Percentiles rank a stretch among this genome's conserved stretches.
Evolutionary conservation across 2,888 invertebrate species (phyloP).

Genomic region (Xestoiulus laeticollis): DNA sequence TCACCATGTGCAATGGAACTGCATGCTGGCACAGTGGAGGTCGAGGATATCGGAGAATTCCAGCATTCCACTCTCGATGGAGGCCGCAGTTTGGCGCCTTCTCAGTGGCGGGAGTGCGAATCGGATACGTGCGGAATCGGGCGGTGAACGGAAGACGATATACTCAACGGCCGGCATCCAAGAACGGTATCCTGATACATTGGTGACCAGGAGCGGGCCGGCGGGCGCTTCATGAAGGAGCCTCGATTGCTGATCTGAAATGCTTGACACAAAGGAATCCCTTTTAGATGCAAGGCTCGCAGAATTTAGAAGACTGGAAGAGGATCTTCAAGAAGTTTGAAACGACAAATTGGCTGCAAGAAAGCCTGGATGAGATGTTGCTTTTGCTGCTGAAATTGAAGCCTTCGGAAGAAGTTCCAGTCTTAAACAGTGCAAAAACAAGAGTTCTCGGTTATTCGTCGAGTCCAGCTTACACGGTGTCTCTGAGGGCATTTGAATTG

Average conservation of each 20-base stretch:
- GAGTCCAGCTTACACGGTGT: not conserved
- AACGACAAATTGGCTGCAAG: not conserved
- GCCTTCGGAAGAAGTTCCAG: conserved; percentile 8
- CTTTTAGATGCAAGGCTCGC: not conserved
- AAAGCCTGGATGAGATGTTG: not conserved
- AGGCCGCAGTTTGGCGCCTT: not conserved
- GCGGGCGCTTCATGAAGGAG: conserved; percentile 39
- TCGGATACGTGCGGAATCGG: not conserved
- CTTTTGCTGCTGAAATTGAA: not conserved
- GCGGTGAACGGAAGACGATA: not conserved
- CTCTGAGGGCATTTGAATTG: not conserved
- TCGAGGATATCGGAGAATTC: not conserved
- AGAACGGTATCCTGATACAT: not conserved
- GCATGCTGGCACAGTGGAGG: not conserved
- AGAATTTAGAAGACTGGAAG: not conserved
- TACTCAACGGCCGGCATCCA: not conserved
- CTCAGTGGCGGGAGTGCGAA: not conserved
- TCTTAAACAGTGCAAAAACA: conserved; percentile 9
- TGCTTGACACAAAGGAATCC: not conserved
- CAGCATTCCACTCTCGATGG: conserved; percentile 16
- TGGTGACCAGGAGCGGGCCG: not conserved
- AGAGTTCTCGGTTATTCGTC: not conserved
- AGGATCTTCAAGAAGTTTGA: not conserved
- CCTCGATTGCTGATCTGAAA: conserved; percentile 34
- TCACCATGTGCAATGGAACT: not conserved